Percentiles rank a stretch among this genome's conserved stretches.
phyloP scores from a whole-genome alignment of 2,888 invertebrate genomes.

The Dasysyrphus albostriatus region DNA sequence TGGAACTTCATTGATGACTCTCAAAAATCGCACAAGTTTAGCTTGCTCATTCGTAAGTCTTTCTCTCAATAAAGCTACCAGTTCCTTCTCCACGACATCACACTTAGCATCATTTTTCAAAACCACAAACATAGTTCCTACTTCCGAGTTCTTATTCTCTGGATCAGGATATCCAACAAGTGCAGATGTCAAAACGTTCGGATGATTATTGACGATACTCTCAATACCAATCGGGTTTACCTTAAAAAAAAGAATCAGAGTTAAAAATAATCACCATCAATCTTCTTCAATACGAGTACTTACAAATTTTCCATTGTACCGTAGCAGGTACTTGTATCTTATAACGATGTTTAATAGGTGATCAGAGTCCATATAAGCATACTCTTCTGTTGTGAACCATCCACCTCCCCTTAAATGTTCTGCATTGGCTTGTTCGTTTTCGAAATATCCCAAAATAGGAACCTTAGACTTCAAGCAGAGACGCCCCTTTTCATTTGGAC shows the following conservation, averaged over 20 bases:
- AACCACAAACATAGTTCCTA: constrained; percentile 65
- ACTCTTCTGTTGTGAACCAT: constrained; percentile 7
- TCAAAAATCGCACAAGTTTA: constrained; percentile 17
- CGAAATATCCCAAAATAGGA: constrained; percentile 41
- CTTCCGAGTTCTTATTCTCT: constrained; percentile 12
- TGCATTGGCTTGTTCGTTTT: constrained; percentile 1
- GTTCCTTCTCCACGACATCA: not conserved
- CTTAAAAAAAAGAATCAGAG: no score
- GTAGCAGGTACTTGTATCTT: not conserved
- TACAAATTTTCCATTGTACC: no score
- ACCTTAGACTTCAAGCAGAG: constrained; percentile 62
- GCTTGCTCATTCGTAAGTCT: constrained; percentile 10
- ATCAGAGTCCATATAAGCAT: not conserved
- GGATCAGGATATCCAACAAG: constrained; percentile 58
- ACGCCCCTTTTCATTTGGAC: constrained; percentile 57
- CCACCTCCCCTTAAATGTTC: not conserved
- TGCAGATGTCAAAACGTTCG: constrained; percentile 41
- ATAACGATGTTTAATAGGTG: not conserved
- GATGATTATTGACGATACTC: not conserved
- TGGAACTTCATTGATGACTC: not conserved
- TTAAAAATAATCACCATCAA: no score
- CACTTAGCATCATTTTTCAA: not conserved
- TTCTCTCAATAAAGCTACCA: constrained; percentile 15
- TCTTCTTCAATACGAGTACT: no score
- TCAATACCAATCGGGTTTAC: no score